phyloP scores from a whole-genome alignment of 2,797 vertebrate species.

The Apodemus agrarius region DNA sequence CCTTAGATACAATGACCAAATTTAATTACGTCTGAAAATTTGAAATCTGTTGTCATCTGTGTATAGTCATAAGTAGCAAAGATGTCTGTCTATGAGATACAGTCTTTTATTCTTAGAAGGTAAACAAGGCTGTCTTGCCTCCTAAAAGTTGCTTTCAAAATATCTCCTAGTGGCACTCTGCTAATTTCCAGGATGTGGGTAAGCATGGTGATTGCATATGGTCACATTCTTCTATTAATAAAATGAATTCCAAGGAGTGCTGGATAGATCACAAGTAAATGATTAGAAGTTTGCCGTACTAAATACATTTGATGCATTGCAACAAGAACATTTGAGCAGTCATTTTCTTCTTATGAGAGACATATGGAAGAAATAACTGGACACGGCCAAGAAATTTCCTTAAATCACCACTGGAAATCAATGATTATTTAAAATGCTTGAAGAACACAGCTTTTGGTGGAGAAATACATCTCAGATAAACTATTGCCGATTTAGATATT shows the following conservation, averaged over 20 bases:
- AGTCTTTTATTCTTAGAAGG: slow-evolving; percentile 57
- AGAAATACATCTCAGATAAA: slow-evolving; percentile 62
- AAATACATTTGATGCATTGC: not conserved
- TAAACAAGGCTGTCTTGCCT: slow-evolving; percentile 37
- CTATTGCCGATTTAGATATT: slow-evolving; percentile 39
- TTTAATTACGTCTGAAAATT: slow-evolving; percentile 60
- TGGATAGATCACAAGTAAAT: slow-evolving; percentile 42
- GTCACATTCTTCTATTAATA: slow-evolving; percentile 52
- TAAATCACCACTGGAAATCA: slow-evolving; percentile 49
- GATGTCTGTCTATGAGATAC: slow-evolving; percentile 53
- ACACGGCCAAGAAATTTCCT: slow-evolving; percentile 52
- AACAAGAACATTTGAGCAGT: not conserved
- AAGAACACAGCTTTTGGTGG: slow-evolving; percentile 21
- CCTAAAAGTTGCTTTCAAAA: slow-evolving; percentile 59
- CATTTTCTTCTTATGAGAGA: slow-evolving; percentile 45
- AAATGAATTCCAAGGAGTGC: not conserved
- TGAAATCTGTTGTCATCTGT: slow-evolving; percentile 61
- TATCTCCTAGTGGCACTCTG: slow-evolving; percentile 18
- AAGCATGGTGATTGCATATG: slow-evolving; percentile 64
- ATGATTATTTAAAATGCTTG: slow-evolving; percentile 42
- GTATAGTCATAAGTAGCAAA: slow-evolving; percentile 50
- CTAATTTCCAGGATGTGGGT: slow-evolving; percentile 56
- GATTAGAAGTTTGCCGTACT: slow-evolving; percentile 45
- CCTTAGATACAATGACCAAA: slow-evolving; percentile 25
- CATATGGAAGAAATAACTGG: slow-evolving; percentile 45